Conservation (phyloP, 2,113 vertebrate species). For the Nymphicus hollandicus region DNA sequence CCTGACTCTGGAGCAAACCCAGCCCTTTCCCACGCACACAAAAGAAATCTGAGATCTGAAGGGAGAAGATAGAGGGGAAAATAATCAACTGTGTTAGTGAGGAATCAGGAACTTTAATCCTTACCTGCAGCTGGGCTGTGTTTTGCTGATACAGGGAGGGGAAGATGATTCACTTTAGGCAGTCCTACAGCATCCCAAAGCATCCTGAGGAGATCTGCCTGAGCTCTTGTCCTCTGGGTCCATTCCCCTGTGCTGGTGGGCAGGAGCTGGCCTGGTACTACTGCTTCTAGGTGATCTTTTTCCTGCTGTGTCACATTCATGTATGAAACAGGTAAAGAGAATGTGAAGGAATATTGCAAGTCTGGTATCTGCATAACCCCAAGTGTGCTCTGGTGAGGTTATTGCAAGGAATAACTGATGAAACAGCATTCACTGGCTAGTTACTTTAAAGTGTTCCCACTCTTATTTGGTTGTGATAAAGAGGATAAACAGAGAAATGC, state of each 20-base stretch:
- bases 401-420: conserved; percentile 65
- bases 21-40: background rate
- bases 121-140: background rate
- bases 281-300: background rate
- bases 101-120: background rate
- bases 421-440: conserved; percentile 37
- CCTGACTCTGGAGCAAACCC: background rate
- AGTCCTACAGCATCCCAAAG: background rate
- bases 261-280: background rate
- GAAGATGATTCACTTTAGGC: background rate
- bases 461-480: conserved; percentile 67
- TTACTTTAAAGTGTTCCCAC: conserved; percentile 63
- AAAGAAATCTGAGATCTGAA: background rate
- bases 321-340: background rate
- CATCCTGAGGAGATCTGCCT: background rate
- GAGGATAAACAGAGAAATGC: conserved; percentile 63
- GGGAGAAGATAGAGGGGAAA: background rate
- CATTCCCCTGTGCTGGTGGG: background rate
- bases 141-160: background rate
- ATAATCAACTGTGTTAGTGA: background rate
- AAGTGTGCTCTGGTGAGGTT: background rate
- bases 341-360: background rate
- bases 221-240: background rate
- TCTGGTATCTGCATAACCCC: background rate
- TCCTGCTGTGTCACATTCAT: background rate